Conservation (phyloP, 2,797 vertebrate genomes). For the Chrosomus eos region DNA sequence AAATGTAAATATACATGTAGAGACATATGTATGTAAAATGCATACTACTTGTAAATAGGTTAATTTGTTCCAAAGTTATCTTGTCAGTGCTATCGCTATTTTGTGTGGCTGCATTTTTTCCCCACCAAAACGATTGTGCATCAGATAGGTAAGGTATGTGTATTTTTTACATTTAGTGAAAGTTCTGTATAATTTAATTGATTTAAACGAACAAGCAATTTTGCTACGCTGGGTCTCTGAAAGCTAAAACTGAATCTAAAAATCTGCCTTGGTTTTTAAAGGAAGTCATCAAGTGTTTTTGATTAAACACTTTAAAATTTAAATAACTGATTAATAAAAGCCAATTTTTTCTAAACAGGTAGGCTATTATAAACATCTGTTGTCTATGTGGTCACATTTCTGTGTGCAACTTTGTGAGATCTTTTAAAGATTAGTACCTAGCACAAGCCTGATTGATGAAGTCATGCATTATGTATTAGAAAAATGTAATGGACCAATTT, state of each 20-base stretch:
- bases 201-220: neutral
- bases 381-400: neutral
- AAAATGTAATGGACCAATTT: slow-evolving; percentile 6
- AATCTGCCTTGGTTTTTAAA: neutral
- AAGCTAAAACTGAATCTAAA: neutral
- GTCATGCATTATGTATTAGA: slow-evolving; percentile 30
- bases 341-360: neutral
- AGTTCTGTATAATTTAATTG: neutral
- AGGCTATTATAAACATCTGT: slow-evolving; percentile 16
- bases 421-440: neutral
- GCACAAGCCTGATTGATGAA: neutral
- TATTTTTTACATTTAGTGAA: neutral
- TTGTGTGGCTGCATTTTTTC: neutral
- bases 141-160: neutral
- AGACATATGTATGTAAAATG: neutral
- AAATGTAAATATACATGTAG: no score
- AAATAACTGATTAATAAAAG: neutral
- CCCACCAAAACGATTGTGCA: neutral
- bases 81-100: neutral
- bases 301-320: neutral
- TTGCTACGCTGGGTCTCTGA: neutral
- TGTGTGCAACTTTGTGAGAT: neutral
- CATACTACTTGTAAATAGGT: neutral
- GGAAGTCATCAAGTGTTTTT: neutral
- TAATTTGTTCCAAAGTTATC: neutral